phyloP scores from a whole-genome alignment of 2,113 vertebrate genomes.

The Pristiophorus japonicus region DNA sequence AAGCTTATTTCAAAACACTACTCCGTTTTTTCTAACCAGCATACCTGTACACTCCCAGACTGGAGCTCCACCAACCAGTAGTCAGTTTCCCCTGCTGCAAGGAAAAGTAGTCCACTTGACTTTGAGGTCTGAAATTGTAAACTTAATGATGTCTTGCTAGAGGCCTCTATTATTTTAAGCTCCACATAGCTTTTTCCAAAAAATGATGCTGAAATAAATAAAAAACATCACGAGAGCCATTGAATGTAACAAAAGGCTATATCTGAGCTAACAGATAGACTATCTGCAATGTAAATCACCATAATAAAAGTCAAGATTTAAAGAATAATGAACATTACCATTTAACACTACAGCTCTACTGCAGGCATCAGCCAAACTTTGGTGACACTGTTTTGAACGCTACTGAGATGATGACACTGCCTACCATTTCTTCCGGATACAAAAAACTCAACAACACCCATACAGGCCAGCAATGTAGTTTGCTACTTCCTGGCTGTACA shows the following conservation, averaged over 20 bases:
- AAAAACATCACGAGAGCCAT: slow-evolving; percentile 58
- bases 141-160: slow-evolving; percentile 59
- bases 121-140: slow-evolving; percentile 75
- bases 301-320: neutral
- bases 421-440: neutral
- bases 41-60: slow-evolving; percentile 67
- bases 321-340: neutral
- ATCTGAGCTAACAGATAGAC: slow-evolving; percentile 34
- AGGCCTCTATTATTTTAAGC: slow-evolving; percentile 61
- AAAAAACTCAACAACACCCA: neutral
- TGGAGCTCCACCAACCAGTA: slow-evolving; percentile 70
- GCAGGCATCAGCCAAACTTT: neutral
- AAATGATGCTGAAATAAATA: slow-evolving; percentile 66
- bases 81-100: slow-evolving; percentile 66
- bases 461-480: neutral
- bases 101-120: slow-evolving; percentile 72
- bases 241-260: slow-evolving; percentile 51
- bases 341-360: neutral
- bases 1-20: neutral
- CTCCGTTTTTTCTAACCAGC: slow-evolving; percentile 28
- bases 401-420: neutral
- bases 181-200: slow-evolving; percentile 77
- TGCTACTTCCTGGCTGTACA: neutral
- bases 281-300: neutral
- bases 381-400: neutral